A percentile compares a stretch with the other conserved stretches of the same genome.
Evolutionary conservation across 2,113 vertebrate genomes (phyloP).

Genomic region (Urocitellus parryii): DNA sequence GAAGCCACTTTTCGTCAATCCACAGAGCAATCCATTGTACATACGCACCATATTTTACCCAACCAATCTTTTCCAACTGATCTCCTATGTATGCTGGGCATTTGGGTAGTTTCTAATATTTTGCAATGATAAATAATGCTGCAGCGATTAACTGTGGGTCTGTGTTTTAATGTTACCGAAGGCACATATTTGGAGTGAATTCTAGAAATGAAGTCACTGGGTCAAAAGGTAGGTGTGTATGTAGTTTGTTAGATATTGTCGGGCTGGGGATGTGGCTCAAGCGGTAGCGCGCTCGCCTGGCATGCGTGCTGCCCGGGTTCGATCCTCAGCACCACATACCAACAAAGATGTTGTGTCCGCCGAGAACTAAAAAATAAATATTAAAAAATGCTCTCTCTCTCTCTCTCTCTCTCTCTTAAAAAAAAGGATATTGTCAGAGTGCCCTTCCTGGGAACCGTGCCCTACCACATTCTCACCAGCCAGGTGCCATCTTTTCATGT

Average conservation of each 20-base stretch:
- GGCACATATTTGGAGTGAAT: background rate
- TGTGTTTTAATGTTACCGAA: background rate
- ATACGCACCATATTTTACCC: background rate
- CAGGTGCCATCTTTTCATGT: background rate
- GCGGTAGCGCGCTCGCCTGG: no score
- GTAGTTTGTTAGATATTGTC: background rate
- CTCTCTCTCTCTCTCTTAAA: no score
- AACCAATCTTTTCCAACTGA: background rate
- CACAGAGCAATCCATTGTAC: background rate
- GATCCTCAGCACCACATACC: no score
- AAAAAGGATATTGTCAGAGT: background rate
- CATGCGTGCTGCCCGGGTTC: no score
- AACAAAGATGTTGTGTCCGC: no score
- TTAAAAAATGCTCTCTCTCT: no score
- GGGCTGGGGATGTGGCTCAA: no score
- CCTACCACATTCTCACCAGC: background rate
- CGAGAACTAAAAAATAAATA: no score
- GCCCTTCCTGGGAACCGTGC: accelerated
- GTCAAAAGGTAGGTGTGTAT: background rate
- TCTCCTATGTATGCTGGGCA: background rate
- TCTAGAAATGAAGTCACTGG: background rate
- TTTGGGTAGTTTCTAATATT: background rate
- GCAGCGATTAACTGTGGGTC: background rate
- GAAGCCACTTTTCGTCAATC: background rate
- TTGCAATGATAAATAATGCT: background rate